A percentile compares a stretch with the other conserved stretches of the same genome.
These are phyloP conservation scores for Nettapus auritus DNA, from an alignment of 2,113 vertebrate species.

Conservation along the genomic window DNA sequence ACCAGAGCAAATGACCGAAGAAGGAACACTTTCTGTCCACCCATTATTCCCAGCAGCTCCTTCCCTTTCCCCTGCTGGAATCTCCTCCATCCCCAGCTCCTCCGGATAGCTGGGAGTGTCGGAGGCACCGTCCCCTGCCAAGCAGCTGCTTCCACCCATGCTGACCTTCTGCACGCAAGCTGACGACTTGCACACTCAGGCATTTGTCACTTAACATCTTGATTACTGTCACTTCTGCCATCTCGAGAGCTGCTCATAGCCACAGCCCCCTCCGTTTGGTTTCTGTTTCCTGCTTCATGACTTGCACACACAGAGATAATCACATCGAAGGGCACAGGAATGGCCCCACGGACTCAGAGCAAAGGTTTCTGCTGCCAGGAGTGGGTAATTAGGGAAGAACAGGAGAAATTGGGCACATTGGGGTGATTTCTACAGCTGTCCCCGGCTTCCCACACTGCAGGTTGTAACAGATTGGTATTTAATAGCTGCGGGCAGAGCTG, in stretches of 20 bases:
- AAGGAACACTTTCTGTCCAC: background rate
- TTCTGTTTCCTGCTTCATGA: background rate
- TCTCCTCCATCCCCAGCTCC: background rate
- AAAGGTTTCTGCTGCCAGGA: background rate
- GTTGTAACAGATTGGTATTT: background rate
- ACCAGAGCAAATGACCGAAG: background rate
- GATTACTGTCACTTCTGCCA: slow-evolving; percentile 16
- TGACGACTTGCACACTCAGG: background rate
- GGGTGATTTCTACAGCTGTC: background rate
- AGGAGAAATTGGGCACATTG: background rate
- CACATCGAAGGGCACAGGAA: rapidly evolving
- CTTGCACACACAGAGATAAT: background rate
- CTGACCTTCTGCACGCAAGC: background rate
- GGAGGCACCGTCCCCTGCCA: background rate
- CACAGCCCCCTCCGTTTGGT: background rate
- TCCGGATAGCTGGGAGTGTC: rapidly evolving
- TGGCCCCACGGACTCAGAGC: background rate
- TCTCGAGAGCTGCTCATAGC: background rate
- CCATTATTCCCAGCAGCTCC: background rate
- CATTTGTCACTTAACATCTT: slow-evolving; percentile 32
- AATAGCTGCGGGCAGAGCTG: background rate
- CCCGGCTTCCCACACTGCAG: background rate
- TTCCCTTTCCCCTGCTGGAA: background rate
- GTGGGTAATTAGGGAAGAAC: background rate
- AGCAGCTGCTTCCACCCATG: background rate